These are phyloP conservation scores for Trochalopteron elliotii DNA, from an alignment of 2,113 vertebrate genomes.

Conservation along the genomic window DNA sequence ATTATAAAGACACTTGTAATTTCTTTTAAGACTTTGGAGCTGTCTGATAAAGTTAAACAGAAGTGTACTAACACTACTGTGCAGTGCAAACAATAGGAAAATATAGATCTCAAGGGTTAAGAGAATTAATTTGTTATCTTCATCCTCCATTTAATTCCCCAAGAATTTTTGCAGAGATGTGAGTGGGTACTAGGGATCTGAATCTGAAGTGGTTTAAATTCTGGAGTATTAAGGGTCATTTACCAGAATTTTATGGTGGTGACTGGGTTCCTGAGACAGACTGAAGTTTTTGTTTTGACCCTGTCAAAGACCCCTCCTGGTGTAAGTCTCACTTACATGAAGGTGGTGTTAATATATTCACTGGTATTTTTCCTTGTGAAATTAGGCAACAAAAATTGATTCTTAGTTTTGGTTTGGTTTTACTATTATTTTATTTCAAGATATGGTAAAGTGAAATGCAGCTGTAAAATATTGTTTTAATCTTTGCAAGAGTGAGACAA, in stretches of 20 bases:
- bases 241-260: not conserved
- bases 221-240: not conserved
- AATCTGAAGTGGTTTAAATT: not conserved
- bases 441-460: not conserved
- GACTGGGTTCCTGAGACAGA: not conserved
- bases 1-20: not conserved
- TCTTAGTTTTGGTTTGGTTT: not conserved
- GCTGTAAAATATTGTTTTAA: not conserved
- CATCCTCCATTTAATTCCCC: not conserved
- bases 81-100: not conserved
- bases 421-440: not conserved
- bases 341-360: not conserved
- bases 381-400: not conserved
- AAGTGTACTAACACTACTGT: not conserved
- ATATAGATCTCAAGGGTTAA: not conserved
- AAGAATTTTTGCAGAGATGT: not conserved
- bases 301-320: not conserved
- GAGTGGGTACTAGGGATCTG: not conserved
- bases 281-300: not conserved
- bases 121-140: not conserved
- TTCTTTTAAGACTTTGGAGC: not conserved
- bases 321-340: not conserved
- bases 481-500: not conserved
- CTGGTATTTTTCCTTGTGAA: not conserved
- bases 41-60: not conserved